A percentile compares a stretch with the other conserved stretches of the same genome.
phyloP scores from a whole-genome alignment of 2,888 invertebrate species.

The Spilarctia lutea region DNA sequence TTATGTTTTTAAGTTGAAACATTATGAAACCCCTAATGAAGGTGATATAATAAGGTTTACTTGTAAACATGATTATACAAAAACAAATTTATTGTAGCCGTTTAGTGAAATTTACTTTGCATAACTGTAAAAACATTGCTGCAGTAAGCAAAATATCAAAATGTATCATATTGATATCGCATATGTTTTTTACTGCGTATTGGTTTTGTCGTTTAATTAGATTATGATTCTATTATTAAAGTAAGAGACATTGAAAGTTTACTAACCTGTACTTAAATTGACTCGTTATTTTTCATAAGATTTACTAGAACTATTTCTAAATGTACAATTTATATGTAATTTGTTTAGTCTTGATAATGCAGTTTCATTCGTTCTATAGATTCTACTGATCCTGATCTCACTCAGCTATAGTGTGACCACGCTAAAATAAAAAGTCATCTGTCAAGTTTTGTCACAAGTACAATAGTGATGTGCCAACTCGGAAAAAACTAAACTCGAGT shows the following conservation, averaged over 20 bases:
- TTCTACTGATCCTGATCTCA: no score
- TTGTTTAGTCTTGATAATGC: not conserved
- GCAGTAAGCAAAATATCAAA: constrained; percentile 20
- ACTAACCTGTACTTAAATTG: constrained; percentile 35
- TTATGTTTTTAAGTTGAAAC: no score
- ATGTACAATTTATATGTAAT: constrained; percentile 23
- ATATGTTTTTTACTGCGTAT: constrained; percentile 45
- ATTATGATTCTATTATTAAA: constrained; percentile 27
- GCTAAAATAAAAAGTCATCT: no score
- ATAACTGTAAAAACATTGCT: constrained; percentile 13
- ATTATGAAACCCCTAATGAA: no score
- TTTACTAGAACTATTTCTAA: constrained; percentile 24
- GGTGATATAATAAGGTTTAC: no score
- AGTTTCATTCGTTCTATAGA: not conserved
- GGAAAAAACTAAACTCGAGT: no score
- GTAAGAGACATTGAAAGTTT: constrained; percentile 5
- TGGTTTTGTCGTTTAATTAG: constrained; percentile 35
- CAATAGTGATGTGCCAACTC: no score
- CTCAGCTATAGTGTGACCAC: not conserved
- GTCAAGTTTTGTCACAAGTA: no score
- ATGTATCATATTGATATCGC: constrained; percentile 21
- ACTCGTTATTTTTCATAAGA: constrained; percentile 22
- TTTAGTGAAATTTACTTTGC: not conserved
- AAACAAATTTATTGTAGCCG: not conserved
- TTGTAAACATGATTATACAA: not conserved